Percentiles rank a stretch among this genome's conserved stretches.
phyloP scores from a whole-genome alignment of 2,888 invertebrate genomes.

The Acanthosoma haemorrhoidale region DNA sequence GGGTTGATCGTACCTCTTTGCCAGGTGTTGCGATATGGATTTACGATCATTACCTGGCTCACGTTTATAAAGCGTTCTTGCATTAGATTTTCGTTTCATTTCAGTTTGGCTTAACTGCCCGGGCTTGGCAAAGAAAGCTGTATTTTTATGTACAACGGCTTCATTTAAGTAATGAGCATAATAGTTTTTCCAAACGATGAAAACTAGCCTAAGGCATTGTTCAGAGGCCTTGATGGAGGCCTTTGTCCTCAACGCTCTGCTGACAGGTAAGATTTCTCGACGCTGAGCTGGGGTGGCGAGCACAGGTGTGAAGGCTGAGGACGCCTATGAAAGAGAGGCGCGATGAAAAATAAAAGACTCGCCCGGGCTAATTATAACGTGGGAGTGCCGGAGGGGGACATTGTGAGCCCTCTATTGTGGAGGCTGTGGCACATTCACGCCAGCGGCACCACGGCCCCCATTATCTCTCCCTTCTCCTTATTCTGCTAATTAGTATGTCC shows the following conservation, averaged over 20 bases:
- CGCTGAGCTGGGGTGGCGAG: background rate
- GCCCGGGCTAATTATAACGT: constrained; percentile 15
- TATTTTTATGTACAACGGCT: no score
- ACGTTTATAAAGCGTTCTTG: no score
- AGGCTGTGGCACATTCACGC: background rate
- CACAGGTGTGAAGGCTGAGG: constrained; percentile 14
- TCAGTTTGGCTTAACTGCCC: no score
- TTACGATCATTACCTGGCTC: no score
- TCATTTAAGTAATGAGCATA: no score
- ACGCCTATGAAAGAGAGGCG: constrained; percentile 26
- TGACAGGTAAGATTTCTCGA: background rate
- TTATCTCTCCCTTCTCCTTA: background rate
- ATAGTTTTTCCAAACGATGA: background rate
- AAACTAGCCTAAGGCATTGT: background rate
- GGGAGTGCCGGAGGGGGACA: background rate
- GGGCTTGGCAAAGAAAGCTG: no score
- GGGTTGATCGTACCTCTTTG: no score
- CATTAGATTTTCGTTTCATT: no score
- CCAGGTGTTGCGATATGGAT: no score
- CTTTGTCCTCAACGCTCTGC: background rate
- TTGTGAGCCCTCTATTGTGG: background rate
- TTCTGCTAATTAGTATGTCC: background rate
- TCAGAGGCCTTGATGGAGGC: background rate
- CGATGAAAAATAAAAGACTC: constrained; percentile 23
- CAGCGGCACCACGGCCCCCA: background rate